phyloP scores from a whole-genome alignment of 2,113 vertebrate genomes.

The Fukomys damarensis region DNA sequence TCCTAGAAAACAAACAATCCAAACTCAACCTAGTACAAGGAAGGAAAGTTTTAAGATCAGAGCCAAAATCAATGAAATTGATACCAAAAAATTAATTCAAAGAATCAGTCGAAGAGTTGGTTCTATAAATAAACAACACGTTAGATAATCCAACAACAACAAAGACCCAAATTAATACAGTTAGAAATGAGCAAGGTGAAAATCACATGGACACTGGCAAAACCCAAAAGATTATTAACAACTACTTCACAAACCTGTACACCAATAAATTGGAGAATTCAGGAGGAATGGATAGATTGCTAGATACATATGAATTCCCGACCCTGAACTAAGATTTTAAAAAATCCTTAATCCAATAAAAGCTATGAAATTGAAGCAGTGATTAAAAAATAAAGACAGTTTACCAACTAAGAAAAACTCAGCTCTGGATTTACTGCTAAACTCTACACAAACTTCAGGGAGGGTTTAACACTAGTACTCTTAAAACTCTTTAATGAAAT shows the following conservation, averaged over 20 bases:
- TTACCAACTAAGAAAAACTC: background rate
- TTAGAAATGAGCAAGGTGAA: background rate
- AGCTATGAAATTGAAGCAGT: background rate
- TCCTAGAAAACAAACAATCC: background rate
- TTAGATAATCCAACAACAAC: background rate
- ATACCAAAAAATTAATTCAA: background rate
- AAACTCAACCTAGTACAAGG: background rate
- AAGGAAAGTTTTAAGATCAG: background rate
- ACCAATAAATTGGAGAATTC: background rate
- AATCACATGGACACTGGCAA: background rate
- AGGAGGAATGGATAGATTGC: background rate
- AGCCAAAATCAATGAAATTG: background rate
- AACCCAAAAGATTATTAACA: background rate
- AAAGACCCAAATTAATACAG: background rate
- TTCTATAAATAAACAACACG: background rate
- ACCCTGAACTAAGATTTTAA: background rate
- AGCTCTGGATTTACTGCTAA: background rate
- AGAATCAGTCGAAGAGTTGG: background rate
- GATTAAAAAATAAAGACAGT: background rate
- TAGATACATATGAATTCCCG: background rate
- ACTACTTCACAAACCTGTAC: background rate
- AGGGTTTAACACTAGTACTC: background rate
- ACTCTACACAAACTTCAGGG: background rate
- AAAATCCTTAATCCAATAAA: background rate
- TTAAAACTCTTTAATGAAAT: background rate